Base-by-base conservation (phyloP, 1,140 invertebrate genomes). In the Archivesica marissinica region DNA sequence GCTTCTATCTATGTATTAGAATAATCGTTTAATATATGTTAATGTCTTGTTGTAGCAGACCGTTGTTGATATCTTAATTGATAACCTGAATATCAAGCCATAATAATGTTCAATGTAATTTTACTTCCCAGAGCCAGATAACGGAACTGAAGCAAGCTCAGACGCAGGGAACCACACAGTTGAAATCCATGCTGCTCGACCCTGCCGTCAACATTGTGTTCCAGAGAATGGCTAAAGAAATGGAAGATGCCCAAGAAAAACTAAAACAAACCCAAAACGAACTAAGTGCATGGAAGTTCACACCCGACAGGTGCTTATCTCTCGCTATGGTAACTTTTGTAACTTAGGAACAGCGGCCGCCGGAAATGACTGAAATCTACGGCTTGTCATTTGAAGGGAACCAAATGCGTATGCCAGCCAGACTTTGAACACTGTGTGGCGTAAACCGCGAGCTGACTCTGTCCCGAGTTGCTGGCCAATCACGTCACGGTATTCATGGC, bases 201-300 rank as follows among this genome's bases (percentile, higher is more conserved):
- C 98, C 98, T 35, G 98, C 98, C 84, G 97, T 99, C 25, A 99
- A 99, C 95, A 96, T 99, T 86, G 95, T 99, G 50, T 97, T 99
- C 92, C 96, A 98, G 93, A 96, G 96, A 93, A 96, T 99, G 92
- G 96, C 97, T 87, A 97, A 98, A 93, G 98, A 99, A 94, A 94
- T 99, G 81, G 96, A 97, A 77, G 96, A 96, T 52, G 97, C 97
- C 13, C 98, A 97, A 94, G 96, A 97, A 52, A 97, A 97, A 94
- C 95, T 99, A 79, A 98, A 99, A 94, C 98, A 99, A 95, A 99
- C 98, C 33, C 98, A 99, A 94, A 99, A 98, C 94, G 98, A 99
- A 95, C 95, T 99, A 33, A 97, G 97, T 84, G 98, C 98, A 0
- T 99, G 98, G 98, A 99, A 99, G 94, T 99, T 99, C 93, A 99